Conservation (phyloP, 2,797 vertebrate species). For the Vireo griseus region DNA sequence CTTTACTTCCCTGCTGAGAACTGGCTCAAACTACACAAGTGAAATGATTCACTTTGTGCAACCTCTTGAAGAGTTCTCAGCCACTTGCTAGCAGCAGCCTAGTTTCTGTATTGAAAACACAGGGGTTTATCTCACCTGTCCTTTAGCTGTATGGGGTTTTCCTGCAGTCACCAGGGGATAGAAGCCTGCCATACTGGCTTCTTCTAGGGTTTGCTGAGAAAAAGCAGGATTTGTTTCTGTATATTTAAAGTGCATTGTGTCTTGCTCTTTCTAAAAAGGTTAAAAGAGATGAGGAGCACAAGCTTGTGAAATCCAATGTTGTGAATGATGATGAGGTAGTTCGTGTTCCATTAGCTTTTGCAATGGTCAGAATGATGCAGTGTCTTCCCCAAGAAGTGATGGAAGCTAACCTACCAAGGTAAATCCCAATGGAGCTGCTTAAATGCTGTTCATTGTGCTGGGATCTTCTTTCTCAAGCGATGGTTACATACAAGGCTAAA, state of each 20-base stretch:
- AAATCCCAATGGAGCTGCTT: background rate
- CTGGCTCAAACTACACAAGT: background rate
- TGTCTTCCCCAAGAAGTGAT: slow-evolving; percentile 87
- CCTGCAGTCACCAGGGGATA: background rate
- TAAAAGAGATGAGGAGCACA: slow-evolving; percentile 93
- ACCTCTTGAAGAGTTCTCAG: background rate
- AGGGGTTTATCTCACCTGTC: background rate
- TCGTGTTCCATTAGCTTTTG: slow-evolving; percentile 90
- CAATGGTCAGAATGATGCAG: slow-evolving; percentile 95
- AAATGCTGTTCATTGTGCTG: background rate
- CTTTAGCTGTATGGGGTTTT: background rate
- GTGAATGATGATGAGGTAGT: slow-evolving; percentile 92
- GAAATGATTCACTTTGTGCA: background rate
- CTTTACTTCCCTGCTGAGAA: background rate
- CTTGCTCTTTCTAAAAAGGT: slow-evolving; percentile 74
- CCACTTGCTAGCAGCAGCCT: background rate
- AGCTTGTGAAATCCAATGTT: slow-evolving; percentile 87
- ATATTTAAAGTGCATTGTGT: background rate
- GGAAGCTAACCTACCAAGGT: slow-evolving; percentile 93
- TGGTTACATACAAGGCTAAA: fast-evolving
- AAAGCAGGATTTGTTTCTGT: background rate
- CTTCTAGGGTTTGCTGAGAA: background rate
- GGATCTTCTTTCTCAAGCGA: background rate
- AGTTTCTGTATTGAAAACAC: background rate
- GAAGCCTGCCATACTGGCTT: background rate